Evolutionary conservation across 2,888 invertebrate genomes (phyloP).

Genomic region (Ochropleura leucogaster): DNA sequence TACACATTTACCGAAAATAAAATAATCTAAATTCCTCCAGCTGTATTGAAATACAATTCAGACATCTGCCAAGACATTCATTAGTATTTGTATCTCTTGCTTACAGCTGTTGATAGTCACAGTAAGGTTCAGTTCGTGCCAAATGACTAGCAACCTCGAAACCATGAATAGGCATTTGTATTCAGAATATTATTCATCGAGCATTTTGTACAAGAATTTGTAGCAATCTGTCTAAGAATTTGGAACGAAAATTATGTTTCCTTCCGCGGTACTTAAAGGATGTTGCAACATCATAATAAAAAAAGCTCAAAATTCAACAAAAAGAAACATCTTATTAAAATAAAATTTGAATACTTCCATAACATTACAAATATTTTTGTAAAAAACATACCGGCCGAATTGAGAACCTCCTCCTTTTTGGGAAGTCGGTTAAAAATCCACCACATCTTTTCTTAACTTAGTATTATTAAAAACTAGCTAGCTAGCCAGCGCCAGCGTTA

Average conservation of each 20-base stretch:
- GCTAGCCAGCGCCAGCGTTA: too few species aligned
- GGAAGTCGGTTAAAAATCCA: too few species aligned
- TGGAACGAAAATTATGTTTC: constrained; percentile 1
- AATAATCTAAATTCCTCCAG: background rate
- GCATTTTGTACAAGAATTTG: constrained; percentile 25
- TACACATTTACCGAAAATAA: too few species aligned
- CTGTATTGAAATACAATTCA: background rate
- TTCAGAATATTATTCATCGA: constrained; percentile 33
- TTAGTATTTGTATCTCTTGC: background rate
- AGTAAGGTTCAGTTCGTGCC: constrained; percentile 36
- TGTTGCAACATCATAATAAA: constrained; percentile 19
- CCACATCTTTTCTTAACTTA: too few species aligned
- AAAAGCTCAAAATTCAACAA: background rate
- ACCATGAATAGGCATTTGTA: constrained; percentile 41
- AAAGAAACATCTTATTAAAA: background rate
- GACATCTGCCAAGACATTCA: constrained; percentile 4
- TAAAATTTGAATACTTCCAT: background rate
- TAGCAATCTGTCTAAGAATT: constrained; percentile 9
- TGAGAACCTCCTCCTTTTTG: too few species aligned
- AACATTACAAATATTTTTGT: background rate
- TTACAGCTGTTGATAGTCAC: constrained; percentile 30
- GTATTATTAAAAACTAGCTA: too few species aligned
- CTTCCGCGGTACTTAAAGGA: background rate
- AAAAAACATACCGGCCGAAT: background rate
- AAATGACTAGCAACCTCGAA: constrained; percentile 27